Evolutionary conservation across 2,113 vertebrate species (phyloP), one percentile per base, ranked within the genome.

Genomic region (Nicator chloris): DNA sequence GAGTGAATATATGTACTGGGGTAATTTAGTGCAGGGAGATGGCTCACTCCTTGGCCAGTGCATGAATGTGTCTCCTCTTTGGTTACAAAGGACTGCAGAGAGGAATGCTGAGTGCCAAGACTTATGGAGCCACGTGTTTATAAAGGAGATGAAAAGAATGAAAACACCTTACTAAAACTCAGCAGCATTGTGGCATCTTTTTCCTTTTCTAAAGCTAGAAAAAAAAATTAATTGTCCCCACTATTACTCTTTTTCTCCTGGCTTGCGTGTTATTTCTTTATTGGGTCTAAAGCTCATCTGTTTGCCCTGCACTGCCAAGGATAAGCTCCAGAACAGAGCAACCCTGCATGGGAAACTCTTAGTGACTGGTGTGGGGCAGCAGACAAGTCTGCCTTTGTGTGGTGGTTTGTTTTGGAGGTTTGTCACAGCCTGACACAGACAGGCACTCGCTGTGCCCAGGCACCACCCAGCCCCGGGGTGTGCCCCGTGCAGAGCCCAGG

Each of bases 21-120:
- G 22, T 50, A 68, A 35, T 33, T 68, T 33, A 79, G 28, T 30
- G 30, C 40, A 39, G 53, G 37, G 42, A 65, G 11, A 26, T 12
- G 10, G 37, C 27, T 73, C 31, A 4, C 9, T 80, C 39, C 35
- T 39, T 1, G 1, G 11, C 4, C 9, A 4, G 49, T 39, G 26
- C 22, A 28, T 28, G 44, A 76, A 60, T 0, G 0, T 0, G 0
- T 57, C 37, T 86, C 10, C 30, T 16, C 18, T 86, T 76, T 1
- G 3, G 12, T 33, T 80, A 45, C 27, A n/a, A n/a, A 77, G 53
- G 22, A n/a, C 30, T 2, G 4, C 30, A 82, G 59, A 51, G 17
- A 51, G 22, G 13, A 72, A 57, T 2, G 8, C 27, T 49, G 59
- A 73, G 45, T 31, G 47, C 35, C 19, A 18, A 28, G 11, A 47